Conservation (phyloP, 2,113 vertebrate genomes). For the Diadophis punctatus region DNA sequence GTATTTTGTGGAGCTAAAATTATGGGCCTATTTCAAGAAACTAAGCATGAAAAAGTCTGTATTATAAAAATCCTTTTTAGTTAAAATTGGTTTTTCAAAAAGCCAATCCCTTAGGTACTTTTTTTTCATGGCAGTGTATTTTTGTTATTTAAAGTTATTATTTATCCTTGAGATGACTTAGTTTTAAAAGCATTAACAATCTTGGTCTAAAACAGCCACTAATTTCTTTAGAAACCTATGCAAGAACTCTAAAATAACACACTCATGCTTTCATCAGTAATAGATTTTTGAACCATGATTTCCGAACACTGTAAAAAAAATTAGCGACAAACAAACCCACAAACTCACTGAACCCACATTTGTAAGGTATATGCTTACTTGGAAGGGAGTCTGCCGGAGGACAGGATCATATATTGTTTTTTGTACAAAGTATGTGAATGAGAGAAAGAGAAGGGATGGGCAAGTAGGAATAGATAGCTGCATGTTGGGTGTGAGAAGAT, state of each 20-base stretch:
- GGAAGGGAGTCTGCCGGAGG: not conserved
- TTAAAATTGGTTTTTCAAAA: slow-evolving; percentile 8
- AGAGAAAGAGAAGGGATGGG: not conserved
- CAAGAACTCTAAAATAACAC: slow-evolving; percentile 5
- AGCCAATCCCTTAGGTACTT: not conserved
- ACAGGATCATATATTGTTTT: not conserved
- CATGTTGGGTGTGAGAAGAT: not conserved
- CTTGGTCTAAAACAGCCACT: not conserved
- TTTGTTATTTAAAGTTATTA: slow-evolving; percentile 12
- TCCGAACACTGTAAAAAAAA: not conserved
- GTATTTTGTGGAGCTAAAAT: not conserved
- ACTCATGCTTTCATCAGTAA: not conserved
- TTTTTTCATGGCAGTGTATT: not conserved
- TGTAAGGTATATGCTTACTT: not conserved
- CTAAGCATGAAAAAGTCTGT: not conserved
- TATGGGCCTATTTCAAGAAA: not conserved
- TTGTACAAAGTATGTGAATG: not conserved
- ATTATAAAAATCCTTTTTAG: not conserved
- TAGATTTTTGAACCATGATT: slow-evolving; percentile 3
- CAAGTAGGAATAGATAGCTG: not conserved
- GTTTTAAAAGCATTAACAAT: slow-evolving; percentile 8
- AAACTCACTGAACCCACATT: not conserved
- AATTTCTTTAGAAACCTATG: not conserved
- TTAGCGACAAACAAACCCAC: not conserved
- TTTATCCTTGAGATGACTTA: slow-evolving; percentile 1